Conservation (phyloP, 1,140 invertebrate species). For the Bombus soroeensis region DNA sequence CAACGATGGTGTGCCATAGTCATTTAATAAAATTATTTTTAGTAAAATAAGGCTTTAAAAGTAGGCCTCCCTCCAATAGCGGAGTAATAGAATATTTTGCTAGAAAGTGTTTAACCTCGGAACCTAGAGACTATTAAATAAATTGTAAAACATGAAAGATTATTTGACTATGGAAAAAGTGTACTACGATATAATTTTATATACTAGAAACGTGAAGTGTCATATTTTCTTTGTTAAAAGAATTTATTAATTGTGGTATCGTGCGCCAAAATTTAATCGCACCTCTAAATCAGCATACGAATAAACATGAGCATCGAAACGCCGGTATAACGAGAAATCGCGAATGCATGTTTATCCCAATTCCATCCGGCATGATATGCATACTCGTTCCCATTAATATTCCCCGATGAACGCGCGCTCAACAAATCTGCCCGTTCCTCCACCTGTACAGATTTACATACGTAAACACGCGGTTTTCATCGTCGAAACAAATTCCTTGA, state of each 20-base stretch:
- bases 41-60: too few species aligned
- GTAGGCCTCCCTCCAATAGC: too few species aligned
- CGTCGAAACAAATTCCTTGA: background rate
- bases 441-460: background rate
- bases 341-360: constrained; percentile 7
- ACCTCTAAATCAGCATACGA: background rate
- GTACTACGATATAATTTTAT: too few species aligned
- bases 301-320: background rate
- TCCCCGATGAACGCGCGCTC: background rate
- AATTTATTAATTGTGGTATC: background rate
- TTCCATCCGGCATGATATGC: constrained; percentile 1
- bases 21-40: too few species aligned
- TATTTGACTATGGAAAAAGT: too few species aligned
- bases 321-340: background rate
- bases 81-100: too few species aligned
- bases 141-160: too few species aligned
- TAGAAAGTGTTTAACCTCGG: too few species aligned
- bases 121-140: too few species aligned
- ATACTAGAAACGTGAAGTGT: too few species aligned
- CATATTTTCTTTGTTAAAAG: too few species aligned
- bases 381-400: constrained; percentile 25
- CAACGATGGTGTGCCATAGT: too few species aligned
- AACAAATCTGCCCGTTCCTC: background rate
- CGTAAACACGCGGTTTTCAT: background rate
- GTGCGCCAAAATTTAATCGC: background rate